These are phyloP conservation scores for Plusia festucae DNA, from an alignment of 2,888 invertebrate species.

Conservation along the genomic window DNA sequence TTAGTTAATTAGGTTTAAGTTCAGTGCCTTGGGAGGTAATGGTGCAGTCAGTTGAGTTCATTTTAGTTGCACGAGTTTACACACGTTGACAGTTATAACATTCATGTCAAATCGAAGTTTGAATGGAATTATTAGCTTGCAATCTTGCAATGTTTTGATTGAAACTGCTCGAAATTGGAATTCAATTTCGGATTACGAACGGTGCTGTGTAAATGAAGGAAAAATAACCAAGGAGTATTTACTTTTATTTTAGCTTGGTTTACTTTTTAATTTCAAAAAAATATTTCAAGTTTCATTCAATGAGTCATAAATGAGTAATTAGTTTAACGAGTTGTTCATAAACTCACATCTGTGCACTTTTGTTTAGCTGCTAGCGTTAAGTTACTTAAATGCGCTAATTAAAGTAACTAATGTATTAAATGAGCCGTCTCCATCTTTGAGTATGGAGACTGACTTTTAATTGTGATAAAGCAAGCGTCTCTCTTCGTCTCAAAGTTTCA, in stretches of 20 bases:
- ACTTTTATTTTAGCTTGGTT: neutral
- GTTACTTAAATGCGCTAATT: conserved; percentile 64
- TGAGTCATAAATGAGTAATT: conserved; percentile 21
- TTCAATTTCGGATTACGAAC: neutral
- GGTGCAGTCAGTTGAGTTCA: conserved; percentile 24
- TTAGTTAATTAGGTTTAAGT: conserved; percentile 48
- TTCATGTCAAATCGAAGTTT: conserved; percentile 31
- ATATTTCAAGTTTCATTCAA: conserved; percentile 9
- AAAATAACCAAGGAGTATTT: neutral
- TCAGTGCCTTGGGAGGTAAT: conserved; percentile 31
- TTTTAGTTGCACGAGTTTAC: conserved; percentile 21
- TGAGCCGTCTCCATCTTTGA: conserved; percentile 56
- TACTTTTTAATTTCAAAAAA: neutral
- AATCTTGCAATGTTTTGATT: conserved; percentile 30
- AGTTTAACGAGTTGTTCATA: conserved; percentile 17
- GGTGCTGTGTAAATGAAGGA: neutral
- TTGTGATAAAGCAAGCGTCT: conserved; percentile 70
- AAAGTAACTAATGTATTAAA: conserved; percentile 65
- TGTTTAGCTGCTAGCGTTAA: conserved; percentile 41
- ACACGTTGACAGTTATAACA: conserved; percentile 26
- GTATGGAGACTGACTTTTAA: conserved; percentile 70
- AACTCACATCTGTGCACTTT: conserved; percentile 31
- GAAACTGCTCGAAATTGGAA: conserved; percentile 6
- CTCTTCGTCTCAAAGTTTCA: conserved; percentile 54
- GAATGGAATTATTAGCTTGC: conserved; percentile 30